Evolutionary conservation across 2,888 invertebrate species (phyloP).

Genomic region (Unio delphinus): DNA sequence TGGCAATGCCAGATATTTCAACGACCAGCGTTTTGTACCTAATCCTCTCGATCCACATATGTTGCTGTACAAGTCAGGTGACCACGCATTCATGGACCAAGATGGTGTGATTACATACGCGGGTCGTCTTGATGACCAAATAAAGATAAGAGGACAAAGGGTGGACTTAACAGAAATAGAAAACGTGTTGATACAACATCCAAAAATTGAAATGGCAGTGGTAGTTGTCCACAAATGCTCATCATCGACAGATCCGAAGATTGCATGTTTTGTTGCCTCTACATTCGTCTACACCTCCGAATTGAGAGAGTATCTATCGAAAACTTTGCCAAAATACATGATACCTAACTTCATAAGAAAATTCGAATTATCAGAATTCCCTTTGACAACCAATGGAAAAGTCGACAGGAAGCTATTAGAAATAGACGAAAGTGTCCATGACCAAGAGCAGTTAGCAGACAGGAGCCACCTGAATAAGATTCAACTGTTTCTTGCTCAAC

Average conservation of each 20-base stretch:
- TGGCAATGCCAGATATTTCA: conserved; percentile 77
- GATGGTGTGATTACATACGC: conserved; percentile 80
- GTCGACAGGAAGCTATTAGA: conserved; percentile 31
- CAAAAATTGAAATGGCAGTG: conserved; percentile 31
- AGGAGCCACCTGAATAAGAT: conserved; percentile 24
- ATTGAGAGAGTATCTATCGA: conserved; percentile 30
- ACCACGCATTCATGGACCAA: conserved; percentile 80
- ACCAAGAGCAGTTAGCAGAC: conserved; percentile 2
- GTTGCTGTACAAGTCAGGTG: conserved; percentile 84
- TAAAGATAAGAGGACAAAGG: conserved; percentile 78
- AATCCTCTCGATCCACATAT: conserved; percentile 16
- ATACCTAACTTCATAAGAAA: conserved; percentile 33
- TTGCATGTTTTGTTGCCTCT: conserved; percentile 35
- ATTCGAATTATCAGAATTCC: conserved; percentile 25
- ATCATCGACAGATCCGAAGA: conserved; percentile 12
- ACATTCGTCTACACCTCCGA: conserved; percentile 24
- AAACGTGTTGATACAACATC: conserved; percentile 30
- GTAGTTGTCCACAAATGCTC: conserved; percentile 29
- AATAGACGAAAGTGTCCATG: conserved; percentile 29
- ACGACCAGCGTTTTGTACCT: conserved; percentile 51
- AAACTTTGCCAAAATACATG: conserved; percentile 36
- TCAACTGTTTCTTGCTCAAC: conserved; percentile 25
- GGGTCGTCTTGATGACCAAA: conserved; percentile 86
- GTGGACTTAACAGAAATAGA: conserved; percentile 90
- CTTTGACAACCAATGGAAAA: conserved; percentile 33